Evolutionary conservation across 2,113 vertebrate species (phyloP).

Genomic region (Tyrannus savana): DNA sequence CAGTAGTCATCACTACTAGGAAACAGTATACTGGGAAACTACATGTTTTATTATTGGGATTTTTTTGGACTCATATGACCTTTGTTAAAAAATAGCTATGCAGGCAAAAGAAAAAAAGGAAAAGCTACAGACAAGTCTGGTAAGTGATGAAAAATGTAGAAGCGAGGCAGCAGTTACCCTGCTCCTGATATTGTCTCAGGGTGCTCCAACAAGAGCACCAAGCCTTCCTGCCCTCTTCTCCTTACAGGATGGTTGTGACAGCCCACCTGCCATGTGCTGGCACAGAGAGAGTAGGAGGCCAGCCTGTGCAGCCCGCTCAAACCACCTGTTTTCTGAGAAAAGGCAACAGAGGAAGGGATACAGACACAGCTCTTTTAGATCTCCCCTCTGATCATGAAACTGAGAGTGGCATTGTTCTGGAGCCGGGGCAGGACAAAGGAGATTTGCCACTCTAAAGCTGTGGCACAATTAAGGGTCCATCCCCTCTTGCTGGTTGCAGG

Average conservation of each 20-base stretch:
- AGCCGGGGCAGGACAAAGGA: background rate
- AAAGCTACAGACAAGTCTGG: background rate
- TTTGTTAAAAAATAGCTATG: background rate
- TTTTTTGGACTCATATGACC: background rate
- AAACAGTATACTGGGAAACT: constrained; percentile 17
- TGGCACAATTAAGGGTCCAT: background rate
- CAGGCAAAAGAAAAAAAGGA: too few relatives aligned
- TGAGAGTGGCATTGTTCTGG: background rate
- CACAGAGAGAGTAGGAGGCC: background rate
- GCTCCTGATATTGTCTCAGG: background rate
- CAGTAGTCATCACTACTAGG: constrained; percentile 38
- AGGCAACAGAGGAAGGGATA: background rate
- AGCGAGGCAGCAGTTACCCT: background rate
- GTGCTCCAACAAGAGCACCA: background rate
- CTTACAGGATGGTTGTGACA: background rate
- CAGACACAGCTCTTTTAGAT: background rate
- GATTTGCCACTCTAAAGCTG: background rate
- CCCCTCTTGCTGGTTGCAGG: fast-evolving
- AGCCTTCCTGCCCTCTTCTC: background rate
- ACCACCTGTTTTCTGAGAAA: background rate
- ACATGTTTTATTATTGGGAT: background rate
- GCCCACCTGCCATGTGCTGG: fast-evolving
- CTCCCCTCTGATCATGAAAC: background rate
- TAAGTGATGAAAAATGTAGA: background rate
- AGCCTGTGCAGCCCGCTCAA: background rate